Conservation (phyloP, 1,140 invertebrate species). For the Pseudomyrmex cubaensis region DNA sequence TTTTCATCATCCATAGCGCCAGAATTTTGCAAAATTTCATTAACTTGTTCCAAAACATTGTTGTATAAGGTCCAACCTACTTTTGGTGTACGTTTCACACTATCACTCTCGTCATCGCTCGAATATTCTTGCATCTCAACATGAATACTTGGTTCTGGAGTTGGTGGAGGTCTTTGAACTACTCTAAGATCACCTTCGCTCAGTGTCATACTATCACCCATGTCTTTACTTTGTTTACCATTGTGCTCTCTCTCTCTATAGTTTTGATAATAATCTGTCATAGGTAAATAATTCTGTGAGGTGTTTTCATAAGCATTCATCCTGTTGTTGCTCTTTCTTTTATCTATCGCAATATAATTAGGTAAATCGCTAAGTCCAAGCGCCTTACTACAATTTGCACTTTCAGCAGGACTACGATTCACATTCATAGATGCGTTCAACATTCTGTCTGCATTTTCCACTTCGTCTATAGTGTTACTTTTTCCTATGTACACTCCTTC, state of each 20-base stretch:
- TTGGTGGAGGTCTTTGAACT: conserved; percentile 85
- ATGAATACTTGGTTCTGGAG: conserved; percentile 87
- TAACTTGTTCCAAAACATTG: conserved; percentile 87
- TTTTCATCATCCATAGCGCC: conserved; percentile 54
- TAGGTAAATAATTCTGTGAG: conserved; percentile 1
- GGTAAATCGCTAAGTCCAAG: conserved; percentile 9
- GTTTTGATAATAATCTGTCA: conserved; percentile 19
- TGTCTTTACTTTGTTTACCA: conserved; percentile 19
- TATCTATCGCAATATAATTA: conserved; percentile 9
- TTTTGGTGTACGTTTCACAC: conserved; percentile 84
- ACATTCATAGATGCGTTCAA: background rate
- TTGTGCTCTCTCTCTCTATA: conserved; percentile 13
- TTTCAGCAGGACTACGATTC: background rate
- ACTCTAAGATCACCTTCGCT: conserved; percentile 86
- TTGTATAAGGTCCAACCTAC: conserved; percentile 89
- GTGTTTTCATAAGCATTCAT: background rate
- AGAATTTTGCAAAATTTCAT: conserved; percentile 85
- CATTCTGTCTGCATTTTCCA: background rate
- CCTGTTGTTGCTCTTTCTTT: background rate
- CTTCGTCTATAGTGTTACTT: background rate
- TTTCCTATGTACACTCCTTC: background rate
- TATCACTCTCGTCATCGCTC: conserved; percentile 84
- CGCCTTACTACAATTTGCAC: background rate
- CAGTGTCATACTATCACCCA: conserved; percentile 85
- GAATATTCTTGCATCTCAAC: conserved; percentile 88